A percentile compares a stretch with the other conserved stretches of the same genome.
These are phyloP conservation scores for Leptoclinus maculatus DNA, from an alignment of 2,797 vertebrate species.

Conservation along the genomic window DNA sequence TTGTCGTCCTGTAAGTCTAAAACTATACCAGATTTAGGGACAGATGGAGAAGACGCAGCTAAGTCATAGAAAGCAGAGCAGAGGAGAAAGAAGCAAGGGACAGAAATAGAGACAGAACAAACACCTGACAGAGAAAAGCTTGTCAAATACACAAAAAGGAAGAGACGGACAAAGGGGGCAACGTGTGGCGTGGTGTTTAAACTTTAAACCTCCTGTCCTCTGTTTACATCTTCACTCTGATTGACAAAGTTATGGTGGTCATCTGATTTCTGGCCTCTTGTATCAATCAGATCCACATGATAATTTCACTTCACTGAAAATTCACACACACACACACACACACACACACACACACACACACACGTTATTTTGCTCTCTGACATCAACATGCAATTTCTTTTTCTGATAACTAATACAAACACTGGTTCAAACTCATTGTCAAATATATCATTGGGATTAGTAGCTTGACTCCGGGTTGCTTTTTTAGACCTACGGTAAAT, in stretches of 20 bases:
- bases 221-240: not conserved
- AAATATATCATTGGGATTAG: not conserved
- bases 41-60: conserved; percentile 12
- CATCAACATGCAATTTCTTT: not conserved
- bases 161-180: not conserved
- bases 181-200: not conserved
- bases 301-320: conserved; percentile 1
- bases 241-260: not conserved
- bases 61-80: not conserved
- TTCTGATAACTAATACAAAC: not conserved
- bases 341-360: not conserved
- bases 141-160: not conserved
- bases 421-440: not conserved
- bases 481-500: conserved; percentile 2
- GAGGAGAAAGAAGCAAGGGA: conserved; percentile 5
- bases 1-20: conserved; percentile 28
- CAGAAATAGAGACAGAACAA: conserved; percentile 15
- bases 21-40: conserved; percentile 20
- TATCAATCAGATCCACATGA: not conserved
- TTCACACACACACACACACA: not conserved
- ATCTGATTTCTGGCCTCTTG: conserved; percentile 6
- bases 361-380: not conserved
- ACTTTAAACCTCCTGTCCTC: not conserved
- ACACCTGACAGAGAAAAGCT: not conserved
- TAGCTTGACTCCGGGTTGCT: not conserved